phyloP scores from a whole-genome alignment of 2,888 invertebrate genomes.

The Diplolepis rosae region DNA sequence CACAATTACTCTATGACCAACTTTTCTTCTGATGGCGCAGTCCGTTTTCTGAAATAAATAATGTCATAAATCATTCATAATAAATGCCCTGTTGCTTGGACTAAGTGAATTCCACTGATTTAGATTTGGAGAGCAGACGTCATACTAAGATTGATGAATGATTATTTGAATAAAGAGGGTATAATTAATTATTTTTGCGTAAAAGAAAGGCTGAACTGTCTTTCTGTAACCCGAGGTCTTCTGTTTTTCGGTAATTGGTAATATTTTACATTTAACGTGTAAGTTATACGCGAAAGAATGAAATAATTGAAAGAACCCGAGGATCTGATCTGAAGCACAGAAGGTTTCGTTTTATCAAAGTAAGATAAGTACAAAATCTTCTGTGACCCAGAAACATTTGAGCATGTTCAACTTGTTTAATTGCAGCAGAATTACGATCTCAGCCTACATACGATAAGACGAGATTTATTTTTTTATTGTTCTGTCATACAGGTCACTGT shows the following conservation, averaged over 20 bases:
- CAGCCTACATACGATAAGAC: background rate
- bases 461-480: background rate
- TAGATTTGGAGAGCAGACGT: no score
- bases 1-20: no score
- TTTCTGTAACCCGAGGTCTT: background rate
- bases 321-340: background rate
- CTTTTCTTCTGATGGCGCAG: no score
- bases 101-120: no score
- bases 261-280: background rate
- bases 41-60: no score
- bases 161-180: background rate
- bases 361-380: constrained; percentile 17
- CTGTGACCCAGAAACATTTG: background rate
- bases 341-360: background rate
- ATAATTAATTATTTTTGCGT: background rate
- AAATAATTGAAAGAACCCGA: background rate
- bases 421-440: background rate
- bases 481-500: no score
- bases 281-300: background rate
- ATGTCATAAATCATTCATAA: no score
- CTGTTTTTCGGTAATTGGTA: background rate
- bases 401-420: background rate
- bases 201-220: background rate
- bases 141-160: constrained; percentile 7
- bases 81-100: no score